Base-by-base conservation (phyloP, 2,797 vertebrate species). In the Scarus forsteni region DNA sequence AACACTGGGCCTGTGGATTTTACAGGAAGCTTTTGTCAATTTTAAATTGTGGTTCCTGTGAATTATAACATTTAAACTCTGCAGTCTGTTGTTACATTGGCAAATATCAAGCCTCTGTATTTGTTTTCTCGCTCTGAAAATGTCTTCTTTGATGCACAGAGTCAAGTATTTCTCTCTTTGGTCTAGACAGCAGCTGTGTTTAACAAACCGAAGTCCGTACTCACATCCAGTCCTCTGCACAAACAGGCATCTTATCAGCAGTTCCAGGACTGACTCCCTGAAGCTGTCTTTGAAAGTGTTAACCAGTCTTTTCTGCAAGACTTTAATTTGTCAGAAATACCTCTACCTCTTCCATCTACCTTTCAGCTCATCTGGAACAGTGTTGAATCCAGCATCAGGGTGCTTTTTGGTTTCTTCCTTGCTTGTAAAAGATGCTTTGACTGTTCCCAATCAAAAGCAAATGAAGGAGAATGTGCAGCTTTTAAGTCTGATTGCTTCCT, bases 151-250 rank as follows among this genome's bases (percentile, higher is more conserved):
- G 1, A 5, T 35, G 3, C 11, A 10, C 44, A 15, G 27, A 43
- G 49, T 35, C 60, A 54, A 60, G n/a, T 64, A 50, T 70, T 76
- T 65, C 51, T 55, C 36, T 5, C 16, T 46, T 38, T 12, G 35
- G 72, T 70, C 64, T 40, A 48, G 61, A 77, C 68, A 48, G 54
- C 80, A 75, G 79, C 73, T 77, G 75, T 73, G 70, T 81, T 76
- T 74, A 50, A 6, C 35, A 38, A 77, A 35, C 67, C 73, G 44
- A 62, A 46, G 61, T 50, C 40, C 51, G 60, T 43, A 52, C 55
- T 15, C 54, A 65, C 62, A 59, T 51, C 19, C 15, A 55, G 66
- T 75, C n/a, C 60, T 36, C 56, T 73, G 56, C 54, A 53, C 45
- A 58, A 39, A 49, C 13, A 15, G 13, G 13, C 46, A 52, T n/a